Evolutionary conservation across 2,888 invertebrate species (phyloP), one percentile per base, ranked within the genome.

Genomic region (Amblyjoppa proteus): DNA sequence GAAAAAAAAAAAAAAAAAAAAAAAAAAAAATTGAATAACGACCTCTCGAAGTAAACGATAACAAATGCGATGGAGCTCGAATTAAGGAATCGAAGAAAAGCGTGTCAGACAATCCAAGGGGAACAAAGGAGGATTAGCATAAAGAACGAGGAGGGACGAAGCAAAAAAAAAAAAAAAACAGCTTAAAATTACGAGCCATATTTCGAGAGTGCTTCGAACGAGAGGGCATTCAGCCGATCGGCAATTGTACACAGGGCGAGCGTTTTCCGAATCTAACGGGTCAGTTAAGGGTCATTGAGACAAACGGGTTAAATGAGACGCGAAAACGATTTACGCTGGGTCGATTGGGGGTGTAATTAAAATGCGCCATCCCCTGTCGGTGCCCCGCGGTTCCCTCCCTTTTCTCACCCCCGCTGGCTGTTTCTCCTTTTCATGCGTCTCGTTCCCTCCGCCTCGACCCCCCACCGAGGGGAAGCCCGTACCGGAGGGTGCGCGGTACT

Each of bases 281-380:
- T 84, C 84, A 85, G 84, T 87, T 84, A 81, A 78, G 81, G 84
- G 83, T 83, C 86, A 83, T 87, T 83, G 84, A 84, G 88, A 88
- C 86, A 87, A 89, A 87, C 81, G 77, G 58, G 85, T 83, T 87
- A 89, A 90, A 90, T 88, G 89, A 89, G 88, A 89, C 87, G 88
- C 83, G 84, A 89, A 90, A 90, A 88, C 87, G 89, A 88, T 88
- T 90, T 88, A 87, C 80, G 83, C 75, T 51, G 61, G 75, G 75
- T 49, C 82, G 86, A 85, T 87, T 77, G 78, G 78, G 69, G 71
- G 41, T 71, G 85, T 87, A 89, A 88, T 89, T 89, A 89, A 89
- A 90, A 89, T 87, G 83, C 77, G 69, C 61, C 87, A 87, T 84
- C 82, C 76, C 66, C 78, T 75, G 69, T 56, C 58, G 53, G 58